These are phyloP conservation scores for Phymorhynchus buccinoides DNA, from an alignment of 1,140 invertebrate genomes.

Conservation along the genomic window DNA sequence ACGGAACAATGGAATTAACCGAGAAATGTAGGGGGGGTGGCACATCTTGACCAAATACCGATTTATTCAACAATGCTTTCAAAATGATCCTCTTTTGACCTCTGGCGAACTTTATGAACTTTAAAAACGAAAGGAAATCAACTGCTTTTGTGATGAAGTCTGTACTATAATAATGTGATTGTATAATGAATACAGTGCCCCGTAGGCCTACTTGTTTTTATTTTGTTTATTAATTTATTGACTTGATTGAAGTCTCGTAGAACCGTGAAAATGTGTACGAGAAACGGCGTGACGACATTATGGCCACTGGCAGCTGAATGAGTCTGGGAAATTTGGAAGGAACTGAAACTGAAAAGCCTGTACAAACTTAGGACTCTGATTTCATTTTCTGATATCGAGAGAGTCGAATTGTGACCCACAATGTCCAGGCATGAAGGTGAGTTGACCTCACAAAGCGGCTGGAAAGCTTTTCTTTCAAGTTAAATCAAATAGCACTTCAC, in stretches of 20 bases:
- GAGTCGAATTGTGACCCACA: slow-evolving; percentile 65
- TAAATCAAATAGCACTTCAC: too few relatives aligned
- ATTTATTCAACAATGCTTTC: too few relatives aligned
- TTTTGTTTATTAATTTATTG: slow-evolving; percentile 20
- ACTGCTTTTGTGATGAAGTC: too few relatives aligned
- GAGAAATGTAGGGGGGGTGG: too few relatives aligned
- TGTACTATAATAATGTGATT: too few relatives aligned
- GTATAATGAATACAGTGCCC: too few relatives aligned
- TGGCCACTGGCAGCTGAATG: slow-evolving; percentile 62
- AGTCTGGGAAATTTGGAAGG: slow-evolving; percentile 44
- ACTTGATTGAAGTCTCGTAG: slow-evolving; percentile 7
- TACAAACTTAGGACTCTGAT: neutral
- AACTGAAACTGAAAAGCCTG: slow-evolving; percentile 36
- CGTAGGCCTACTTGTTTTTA: too few relatives aligned
- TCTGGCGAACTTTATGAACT: too few relatives aligned
- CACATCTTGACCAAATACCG: too few relatives aligned
- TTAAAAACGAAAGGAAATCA: too few relatives aligned
- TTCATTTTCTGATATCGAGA: neutral
- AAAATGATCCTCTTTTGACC: too few relatives aligned
- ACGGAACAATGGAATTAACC: too few relatives aligned
- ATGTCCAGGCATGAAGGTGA: slow-evolving; percentile 89
- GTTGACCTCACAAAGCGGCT: slow-evolving; percentile 57
- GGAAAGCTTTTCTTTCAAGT: neutral
- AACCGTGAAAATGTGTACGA: slow-evolving; percentile 41
- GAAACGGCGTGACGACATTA: slow-evolving; percentile 67